Evolutionary conservation across 2,797 vertebrate genomes (phyloP), one percentile per base, ranked within the genome.

Genomic region (Pangasius macronema): DNA sequence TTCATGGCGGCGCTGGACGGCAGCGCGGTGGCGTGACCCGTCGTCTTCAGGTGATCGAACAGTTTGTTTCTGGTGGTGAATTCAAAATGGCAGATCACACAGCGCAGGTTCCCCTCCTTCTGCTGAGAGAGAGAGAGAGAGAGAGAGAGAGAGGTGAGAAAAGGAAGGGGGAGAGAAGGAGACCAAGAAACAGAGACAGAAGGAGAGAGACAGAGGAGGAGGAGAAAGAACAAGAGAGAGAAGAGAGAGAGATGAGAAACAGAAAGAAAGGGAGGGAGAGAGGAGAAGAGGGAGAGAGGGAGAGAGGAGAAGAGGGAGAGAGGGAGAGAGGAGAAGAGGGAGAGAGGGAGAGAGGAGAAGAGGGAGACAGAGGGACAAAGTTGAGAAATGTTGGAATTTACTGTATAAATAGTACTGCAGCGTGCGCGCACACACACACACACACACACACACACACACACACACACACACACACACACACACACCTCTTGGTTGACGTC

Each of bases 11-110:
- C 89, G 20, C 82, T 94, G 42, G 94, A 89, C 0, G 94, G 89
- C 30, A 95, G 87, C 0, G 96, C 95, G 9, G 91, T 95, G 75
- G 97, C 96, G 0, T 99, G 98, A 76, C 98, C 97, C 0, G 97
- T 98, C 49, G 92, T 94, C 94, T 98, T 99, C 75, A 99, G 94
- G 76, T 99, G 99, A 90, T 97, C 97, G 77, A 99, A 99, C 85
- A 99, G 92, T 93, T 99, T 99, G 94, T 99, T 99, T 91, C 99
- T 96, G 1, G 98, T 97, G 77, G 96, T 75, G 92, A 99, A 99
- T 77, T 95, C 95, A 63, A 91, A 92, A 87, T 94, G 94, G 88
- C 99, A 99, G 82, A 96, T 97, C 82, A 96, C 95, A 80, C 99
- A 99, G 89, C 89, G 81, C 86, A 98, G 94, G 72, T 88, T 94